phyloP scores from a whole-genome alignment of 2,113 vertebrate species.

The Pluvianellus socialis region DNA sequence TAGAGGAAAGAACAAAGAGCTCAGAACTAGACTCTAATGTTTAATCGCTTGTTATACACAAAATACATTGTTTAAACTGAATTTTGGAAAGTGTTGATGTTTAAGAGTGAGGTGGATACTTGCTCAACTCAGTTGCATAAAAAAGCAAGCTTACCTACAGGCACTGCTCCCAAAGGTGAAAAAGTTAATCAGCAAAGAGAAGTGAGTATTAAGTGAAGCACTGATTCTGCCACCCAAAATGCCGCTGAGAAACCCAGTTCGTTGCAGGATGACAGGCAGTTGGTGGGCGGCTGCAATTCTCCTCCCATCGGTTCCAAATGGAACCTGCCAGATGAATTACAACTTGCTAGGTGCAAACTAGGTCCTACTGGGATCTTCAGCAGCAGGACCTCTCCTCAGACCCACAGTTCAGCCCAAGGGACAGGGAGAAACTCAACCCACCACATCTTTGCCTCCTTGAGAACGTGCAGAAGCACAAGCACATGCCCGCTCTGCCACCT shows the following conservation, averaged over 20 bases:
- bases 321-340: fast-evolving
- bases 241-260: fast-evolving
- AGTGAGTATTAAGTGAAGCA: not conserved
- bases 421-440: not conserved
- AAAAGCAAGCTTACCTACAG: fast-evolving
- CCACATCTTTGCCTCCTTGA: not conserved
- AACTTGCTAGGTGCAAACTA: not conserved
- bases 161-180: fast-evolving
- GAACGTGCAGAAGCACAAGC: not conserved
- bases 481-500: not conserved
- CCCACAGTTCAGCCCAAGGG: not conserved
- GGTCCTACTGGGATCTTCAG: not conserved
- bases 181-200: not conserved
- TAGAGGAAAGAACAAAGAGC: not conserved
- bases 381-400: not conserved
- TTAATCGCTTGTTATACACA: not conserved
- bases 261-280: not conserved
- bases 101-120: not conserved
- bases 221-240: not conserved
- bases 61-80: not conserved
- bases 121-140: not conserved
- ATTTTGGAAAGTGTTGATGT: not conserved
- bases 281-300: not conserved
- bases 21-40: not conserved
- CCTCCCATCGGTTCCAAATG: not conserved